Percentiles rank a stretch among this genome's conserved stretches.
Evolutionary conservation across 2,888 invertebrate genomes (phyloP).

Genomic region (Acrobasis repandana): DNA sequence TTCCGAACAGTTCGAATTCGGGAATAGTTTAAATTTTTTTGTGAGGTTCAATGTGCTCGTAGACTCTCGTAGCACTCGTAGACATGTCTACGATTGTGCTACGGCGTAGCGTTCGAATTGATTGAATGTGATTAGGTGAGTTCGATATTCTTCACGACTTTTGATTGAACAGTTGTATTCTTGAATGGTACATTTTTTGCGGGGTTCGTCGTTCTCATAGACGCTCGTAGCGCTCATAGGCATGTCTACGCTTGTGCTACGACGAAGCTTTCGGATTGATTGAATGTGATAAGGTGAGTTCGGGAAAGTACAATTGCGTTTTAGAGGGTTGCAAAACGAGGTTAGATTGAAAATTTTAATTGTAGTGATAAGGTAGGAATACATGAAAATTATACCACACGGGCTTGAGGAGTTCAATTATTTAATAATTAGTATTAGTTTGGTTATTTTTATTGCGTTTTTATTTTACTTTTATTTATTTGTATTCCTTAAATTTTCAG

Average conservation of each 20-base stretch:
- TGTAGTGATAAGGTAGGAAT: too few species aligned
- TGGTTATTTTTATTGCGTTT: too few species aligned
- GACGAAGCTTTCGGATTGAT: conserved; percentile 20
- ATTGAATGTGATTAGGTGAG: conserved; percentile 15
- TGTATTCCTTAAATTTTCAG: too few species aligned
- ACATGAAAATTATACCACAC: too few species aligned
- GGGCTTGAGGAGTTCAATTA: too few species aligned
- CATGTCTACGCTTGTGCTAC: conserved; percentile 19
- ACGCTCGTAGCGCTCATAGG: conserved; percentile 24
- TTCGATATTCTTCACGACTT: conserved; percentile 48
- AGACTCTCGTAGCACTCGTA: conserved; percentile 23
- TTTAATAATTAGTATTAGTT: too few species aligned
- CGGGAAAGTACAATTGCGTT: conserved; percentile 23
- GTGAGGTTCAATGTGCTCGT: conserved; percentile 9
- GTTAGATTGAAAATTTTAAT: not conserved
- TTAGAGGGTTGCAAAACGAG: not conserved
- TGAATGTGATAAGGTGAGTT: conserved; percentile 15
- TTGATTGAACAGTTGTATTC: conserved; percentile 8
- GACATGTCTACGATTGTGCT: conserved; percentile 18
- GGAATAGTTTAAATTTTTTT: not conserved
- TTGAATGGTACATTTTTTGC: not conserved
- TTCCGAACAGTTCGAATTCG: too few species aligned
- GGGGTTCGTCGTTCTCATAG: not conserved
- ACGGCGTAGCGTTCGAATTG: conserved; percentile 21
- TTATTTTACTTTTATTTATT: too few species aligned